phyloP scores from a whole-genome alignment of 1,140 invertebrate genomes.

The Vollenhovia emeryi region DNA sequence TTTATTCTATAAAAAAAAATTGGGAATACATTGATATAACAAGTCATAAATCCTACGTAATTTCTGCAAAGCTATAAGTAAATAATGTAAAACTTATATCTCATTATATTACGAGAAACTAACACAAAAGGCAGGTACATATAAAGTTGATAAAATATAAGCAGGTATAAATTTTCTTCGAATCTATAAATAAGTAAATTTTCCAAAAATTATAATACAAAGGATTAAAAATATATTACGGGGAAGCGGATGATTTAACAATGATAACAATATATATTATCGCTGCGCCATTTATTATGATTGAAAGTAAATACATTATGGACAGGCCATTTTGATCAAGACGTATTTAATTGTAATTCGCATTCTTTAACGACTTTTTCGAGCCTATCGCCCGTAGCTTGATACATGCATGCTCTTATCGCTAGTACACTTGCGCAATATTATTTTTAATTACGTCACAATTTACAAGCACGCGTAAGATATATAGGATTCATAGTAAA shows the following conservation, averaged over 20 bases:
- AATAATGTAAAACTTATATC: neutral
- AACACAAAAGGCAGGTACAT: neutral
- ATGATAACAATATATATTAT: neutral
- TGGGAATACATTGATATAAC: neutral
- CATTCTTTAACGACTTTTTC: slow-evolving; percentile 3
- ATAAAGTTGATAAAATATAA: neutral
- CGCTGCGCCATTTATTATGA: slow-evolving; percentile 29
- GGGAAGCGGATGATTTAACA: neutral
- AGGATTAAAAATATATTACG: neutral
- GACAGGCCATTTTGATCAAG: slow-evolving; percentile 13
- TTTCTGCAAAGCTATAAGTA: neutral
- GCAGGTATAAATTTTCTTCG: neutral
- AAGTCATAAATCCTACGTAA: neutral
- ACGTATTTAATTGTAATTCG: slow-evolving; percentile 16
- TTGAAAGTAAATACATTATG: slow-evolving; percentile 13
- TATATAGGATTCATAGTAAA: slow-evolving; percentile 3
- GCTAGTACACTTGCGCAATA: neutral
- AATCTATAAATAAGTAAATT: neutral
- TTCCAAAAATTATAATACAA: neutral
- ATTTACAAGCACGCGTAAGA: slow-evolving; percentile 15
- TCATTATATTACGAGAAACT: neutral
- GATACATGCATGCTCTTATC: slow-evolving; percentile 21
- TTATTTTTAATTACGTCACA: slow-evolving; percentile 35
- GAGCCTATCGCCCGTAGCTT: slow-evolving; percentile 7
- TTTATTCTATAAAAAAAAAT: neutral